Base-by-base conservation (phyloP, 2,888 invertebrate species). In the Flexamia atlantica region DNA sequence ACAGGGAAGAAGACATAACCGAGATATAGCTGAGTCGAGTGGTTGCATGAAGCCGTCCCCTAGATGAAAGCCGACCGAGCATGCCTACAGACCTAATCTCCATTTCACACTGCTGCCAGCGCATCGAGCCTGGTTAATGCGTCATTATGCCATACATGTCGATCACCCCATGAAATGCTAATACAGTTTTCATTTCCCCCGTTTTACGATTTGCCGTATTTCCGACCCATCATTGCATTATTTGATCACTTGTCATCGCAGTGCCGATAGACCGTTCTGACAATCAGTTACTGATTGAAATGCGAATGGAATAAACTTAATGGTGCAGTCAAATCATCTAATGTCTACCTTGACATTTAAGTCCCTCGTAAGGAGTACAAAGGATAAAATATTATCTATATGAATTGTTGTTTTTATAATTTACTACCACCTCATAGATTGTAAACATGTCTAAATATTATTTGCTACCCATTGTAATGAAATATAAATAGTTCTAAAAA, bases 131-230 rank as follows among this genome's bases (percentile, higher is more conserved):
- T n/a, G 30, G 14, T 25, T 64, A 28, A 64, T 64, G 64, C 64
- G 14, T 64, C 64, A 64, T 64, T 64, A 64, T 64, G 64, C 64
- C 28, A 28, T 64, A 28, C 64, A 64, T 64, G 64, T 20, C 28
- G 64, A 64, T 57, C 57, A 57, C 64, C 64, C 64, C 28, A 64
- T 64, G 64, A 64, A 64, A 64, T 64, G 64, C 64, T 64, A 64
- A 64, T 64, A 64, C 64, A 64, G 64, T 64, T 64, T 64, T 64
- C 64, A 64, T 64, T 64, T 64, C 64, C 64, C 64, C 64, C 64
- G 30, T 30, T 64, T 28, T 64, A 64, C 28, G 64, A 64, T 64
- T 64, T 64, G 28, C 64, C 64, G 28, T 64, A 64, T 64, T 64
- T 64, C 64, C 64, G 28, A 25, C 4, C 64, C 64, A 17, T 64